phyloP scores from a whole-genome alignment of 1,140 invertebrate species.

The Campoletis sonorensis region DNA sequence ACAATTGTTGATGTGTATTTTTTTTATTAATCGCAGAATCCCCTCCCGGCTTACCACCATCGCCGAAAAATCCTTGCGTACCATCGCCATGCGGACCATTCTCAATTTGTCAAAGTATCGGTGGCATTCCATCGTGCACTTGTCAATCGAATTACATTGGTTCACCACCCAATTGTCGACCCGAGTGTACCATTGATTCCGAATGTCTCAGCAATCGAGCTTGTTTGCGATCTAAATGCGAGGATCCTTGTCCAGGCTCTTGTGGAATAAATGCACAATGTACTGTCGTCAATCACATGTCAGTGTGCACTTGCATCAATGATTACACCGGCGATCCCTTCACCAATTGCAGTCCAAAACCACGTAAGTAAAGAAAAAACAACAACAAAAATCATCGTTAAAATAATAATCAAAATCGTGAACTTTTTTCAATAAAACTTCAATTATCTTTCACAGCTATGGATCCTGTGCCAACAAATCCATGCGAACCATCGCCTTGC shows the following conservation, averaged over 20 bases:
- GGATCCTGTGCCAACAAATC: conserved; percentile 62
- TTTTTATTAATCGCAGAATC: conserved; percentile 4
- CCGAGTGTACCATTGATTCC: conserved; percentile 69
- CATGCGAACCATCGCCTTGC: conserved; percentile 83
- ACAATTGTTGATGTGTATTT: neutral
- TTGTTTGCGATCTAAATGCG: conserved; percentile 72
- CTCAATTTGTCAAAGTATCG: conserved; percentile 71
- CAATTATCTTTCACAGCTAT: conserved; percentile 6
- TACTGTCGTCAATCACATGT: conserved; percentile 75
- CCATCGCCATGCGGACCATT: conserved; percentile 75
- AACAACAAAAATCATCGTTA: neutral
- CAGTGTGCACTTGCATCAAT: conserved; percentile 77
- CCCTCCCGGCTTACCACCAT: neutral
- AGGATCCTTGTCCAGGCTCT: conserved; percentile 75
- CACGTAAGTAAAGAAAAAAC: conserved; percentile 36
- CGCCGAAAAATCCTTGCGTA: conserved; percentile 66
- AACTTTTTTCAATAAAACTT: too few relatives aligned
- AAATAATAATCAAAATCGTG: neutral
- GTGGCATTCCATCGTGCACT: conserved; percentile 72
- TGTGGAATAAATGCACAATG: conserved; percentile 77
- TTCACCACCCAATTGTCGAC: conserved; percentile 74
- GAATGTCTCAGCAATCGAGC: conserved; percentile 70
- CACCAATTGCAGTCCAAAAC: conserved; percentile 57
- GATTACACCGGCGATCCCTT: conserved; percentile 75
- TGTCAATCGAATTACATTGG: conserved; percentile 75